A percentile compares a stretch with the other conserved stretches of the same genome.
These are phyloP conservation scores for Chelonus insularis DNA, from an alignment of 1,140 invertebrate species.

Conservation along the genomic window DNA sequence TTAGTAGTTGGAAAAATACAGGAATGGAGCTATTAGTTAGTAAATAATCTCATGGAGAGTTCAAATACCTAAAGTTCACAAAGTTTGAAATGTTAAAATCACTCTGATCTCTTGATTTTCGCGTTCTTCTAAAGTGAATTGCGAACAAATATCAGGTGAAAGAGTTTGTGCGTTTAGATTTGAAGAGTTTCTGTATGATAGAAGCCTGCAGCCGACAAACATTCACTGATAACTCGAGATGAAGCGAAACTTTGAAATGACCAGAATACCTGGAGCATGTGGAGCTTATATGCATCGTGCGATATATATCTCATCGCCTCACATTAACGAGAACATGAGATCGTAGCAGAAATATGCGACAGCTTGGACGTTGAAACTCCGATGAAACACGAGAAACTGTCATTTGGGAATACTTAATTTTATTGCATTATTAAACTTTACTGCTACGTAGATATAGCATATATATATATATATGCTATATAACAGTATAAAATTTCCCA, in stretches of 20 bases:
- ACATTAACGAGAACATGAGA: conserved; percentile 13
- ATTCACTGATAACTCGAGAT: background rate
- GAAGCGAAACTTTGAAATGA: background rate
- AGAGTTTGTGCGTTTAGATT: too few species aligned
- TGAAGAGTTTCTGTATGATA: background rate
- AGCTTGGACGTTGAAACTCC: conserved; percentile 49
- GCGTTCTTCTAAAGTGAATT: too few species aligned
- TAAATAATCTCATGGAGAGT: too few species aligned
- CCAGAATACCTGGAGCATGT: background rate
- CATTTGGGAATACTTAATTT: conserved; percentile 47
- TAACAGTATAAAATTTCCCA: background rate
- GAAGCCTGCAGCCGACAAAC: background rate
- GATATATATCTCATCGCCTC: too few species aligned
- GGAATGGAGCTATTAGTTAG: too few species aligned
- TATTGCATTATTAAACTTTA: conserved; percentile 41
- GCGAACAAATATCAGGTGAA: too few species aligned
- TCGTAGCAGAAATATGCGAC: conserved; percentile 26
- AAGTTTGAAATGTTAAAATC: too few species aligned
- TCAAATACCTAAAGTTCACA: too few species aligned
- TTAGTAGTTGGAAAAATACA: too few species aligned
- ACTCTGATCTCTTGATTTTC: too few species aligned
- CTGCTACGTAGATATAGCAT: background rate
- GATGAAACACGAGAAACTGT: conserved; percentile 52
- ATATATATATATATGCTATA: background rate
- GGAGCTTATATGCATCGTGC: background rate